Evolutionary conservation across 2,113 vertebrate genomes (phyloP), one percentile per base, ranked within the genome.

Genomic region (Notarius lentiginosus): DNA sequence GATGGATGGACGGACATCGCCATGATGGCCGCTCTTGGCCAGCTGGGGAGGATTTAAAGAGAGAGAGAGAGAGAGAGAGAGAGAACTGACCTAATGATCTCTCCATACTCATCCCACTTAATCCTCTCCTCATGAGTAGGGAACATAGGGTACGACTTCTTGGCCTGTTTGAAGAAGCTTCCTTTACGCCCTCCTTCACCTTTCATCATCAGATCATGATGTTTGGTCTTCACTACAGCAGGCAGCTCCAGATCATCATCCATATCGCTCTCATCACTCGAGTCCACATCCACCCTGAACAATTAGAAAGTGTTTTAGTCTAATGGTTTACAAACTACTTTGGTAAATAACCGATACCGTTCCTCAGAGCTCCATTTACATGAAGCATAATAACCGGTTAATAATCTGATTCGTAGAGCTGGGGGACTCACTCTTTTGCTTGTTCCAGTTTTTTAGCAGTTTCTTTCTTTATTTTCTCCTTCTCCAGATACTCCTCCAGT

Each of bases 201-300:
- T 92, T 99, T 99, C 98, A 99, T 99, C 98, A 99, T 99, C 92
- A 99, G 94, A 92, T 99, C 98, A 11, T 96, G 95, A 55, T 99
- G 98, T 91, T 99, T 99, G 60, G 95, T 96, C 92, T 99, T 99
- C 80, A 97, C 96, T 0, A 93, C 91, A 0, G 95, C 94, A 0
- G 97, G 96, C 89, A 98, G 97, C 92, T 99, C 98, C 58, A 98
- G 93, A 80, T 99, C 98, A 15, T 99, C 98, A 58, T 99, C 98
- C 75, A 96, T 93, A 63, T 99, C 98, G 22, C 98, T 99, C 90
- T 99, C 98, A 65, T 99, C 98, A 47, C 98, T 99, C 49, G 98
- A 99, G 93, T 99, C 98, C 0, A 99, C 96, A 86, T 99, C 98
- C 86, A 96, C 97, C 92, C 98, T 99, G 88, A 95, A 27, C 34